These are phyloP conservation scores for Chrysemys picta DNA, from an alignment of 2,113 vertebrate species.

Conservation along the genomic window DNA sequence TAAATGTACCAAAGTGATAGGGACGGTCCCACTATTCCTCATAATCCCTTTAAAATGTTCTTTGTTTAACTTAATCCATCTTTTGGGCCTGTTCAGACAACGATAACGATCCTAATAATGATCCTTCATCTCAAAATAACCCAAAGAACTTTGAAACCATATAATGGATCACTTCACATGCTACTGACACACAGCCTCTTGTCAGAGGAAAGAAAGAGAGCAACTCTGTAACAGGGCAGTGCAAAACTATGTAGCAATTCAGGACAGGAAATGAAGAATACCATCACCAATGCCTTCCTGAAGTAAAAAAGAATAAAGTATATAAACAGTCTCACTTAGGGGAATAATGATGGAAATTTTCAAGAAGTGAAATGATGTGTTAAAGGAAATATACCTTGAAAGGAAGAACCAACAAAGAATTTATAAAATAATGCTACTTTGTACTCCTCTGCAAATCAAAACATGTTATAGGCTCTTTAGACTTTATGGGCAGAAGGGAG, in stretches of 20 bases:
- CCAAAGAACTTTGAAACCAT: not conserved
- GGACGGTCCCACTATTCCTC: not conserved
- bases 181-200: not conserved
- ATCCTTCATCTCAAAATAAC: not conserved
- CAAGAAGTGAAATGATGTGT: not conserved
- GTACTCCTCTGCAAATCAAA: not conserved
- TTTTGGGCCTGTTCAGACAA: not conserved
- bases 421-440: not conserved
- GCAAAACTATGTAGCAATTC: rapidly evolving
- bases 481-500: not conserved
- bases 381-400: not conserved
- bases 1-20: not conserved
- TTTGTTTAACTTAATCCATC: not conserved
- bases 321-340: not conserved
- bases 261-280: not conserved
- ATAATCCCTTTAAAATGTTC: not conserved
- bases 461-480: not conserved
- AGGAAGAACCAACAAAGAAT: not conserved
- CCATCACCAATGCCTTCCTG: not conserved
- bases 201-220: not conserved
- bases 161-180: not conserved
- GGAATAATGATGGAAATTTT: not conserved
- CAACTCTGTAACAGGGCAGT: not conserved
- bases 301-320: not conserved
- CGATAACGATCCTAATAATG: not conserved